These are phyloP conservation scores for Cheilinus undulatus DNA, from an alignment of 2,113 vertebrate species.

Conservation along the genomic window DNA sequence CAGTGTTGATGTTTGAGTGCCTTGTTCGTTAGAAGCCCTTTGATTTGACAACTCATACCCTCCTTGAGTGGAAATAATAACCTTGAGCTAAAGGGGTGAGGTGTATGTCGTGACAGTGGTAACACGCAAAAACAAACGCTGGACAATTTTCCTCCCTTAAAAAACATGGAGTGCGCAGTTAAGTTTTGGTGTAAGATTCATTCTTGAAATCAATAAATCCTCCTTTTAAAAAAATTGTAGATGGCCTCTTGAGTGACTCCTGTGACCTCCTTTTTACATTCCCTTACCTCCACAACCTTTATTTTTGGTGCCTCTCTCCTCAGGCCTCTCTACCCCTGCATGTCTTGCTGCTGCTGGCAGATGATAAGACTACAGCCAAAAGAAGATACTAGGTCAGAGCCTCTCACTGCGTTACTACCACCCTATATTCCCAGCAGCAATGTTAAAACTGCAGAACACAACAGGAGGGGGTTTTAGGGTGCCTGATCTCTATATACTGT, in stretches of 20 bases:
- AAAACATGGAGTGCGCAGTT: not conserved
- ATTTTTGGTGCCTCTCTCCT: conserved; percentile 46
- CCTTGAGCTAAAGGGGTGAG: not conserved
- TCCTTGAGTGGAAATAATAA: not conserved
- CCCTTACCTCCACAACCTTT: conserved; percentile 9
- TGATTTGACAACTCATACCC: not conserved
- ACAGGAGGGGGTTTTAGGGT: too few species aligned
- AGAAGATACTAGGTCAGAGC: conserved; percentile 31
- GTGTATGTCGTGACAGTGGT: not conserved
- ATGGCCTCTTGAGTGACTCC: not conserved
- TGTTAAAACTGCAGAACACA: too few species aligned
- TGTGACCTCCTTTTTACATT: conserved; percentile 14
- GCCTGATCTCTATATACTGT: not conserved
- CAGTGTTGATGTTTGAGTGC: conserved; percentile 5
- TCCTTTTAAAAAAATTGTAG: not conserved
- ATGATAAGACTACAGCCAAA: conserved; percentile 68
- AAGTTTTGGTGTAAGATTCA: not conserved
- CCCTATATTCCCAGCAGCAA: not conserved
- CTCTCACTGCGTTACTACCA: not conserved
- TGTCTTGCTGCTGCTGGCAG: conserved; percentile 56
- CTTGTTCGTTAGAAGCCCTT: not conserved
- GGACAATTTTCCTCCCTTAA: too few species aligned
- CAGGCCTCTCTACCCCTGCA: conserved; percentile 30
- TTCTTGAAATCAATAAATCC: too few species aligned
- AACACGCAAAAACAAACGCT: not conserved